Conservation (phyloP, 2,113 vertebrate species). For the Tachysurus fulvidraco region DNA sequence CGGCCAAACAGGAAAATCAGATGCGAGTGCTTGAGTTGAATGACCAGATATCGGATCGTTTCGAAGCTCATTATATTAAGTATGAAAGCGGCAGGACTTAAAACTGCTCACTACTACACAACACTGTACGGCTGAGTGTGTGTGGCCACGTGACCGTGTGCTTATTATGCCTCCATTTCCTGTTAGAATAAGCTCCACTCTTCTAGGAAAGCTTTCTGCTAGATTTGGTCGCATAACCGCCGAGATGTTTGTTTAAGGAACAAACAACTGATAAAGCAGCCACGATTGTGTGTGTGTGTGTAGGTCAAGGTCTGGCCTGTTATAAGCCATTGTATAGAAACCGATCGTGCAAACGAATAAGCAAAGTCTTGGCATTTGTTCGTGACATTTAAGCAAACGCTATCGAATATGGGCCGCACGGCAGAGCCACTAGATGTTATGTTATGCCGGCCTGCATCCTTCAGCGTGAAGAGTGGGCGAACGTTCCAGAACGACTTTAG, state of each 20-base stretch:
- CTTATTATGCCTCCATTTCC: not conserved
- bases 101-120: no score
- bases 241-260: no score
- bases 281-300: not conserved
- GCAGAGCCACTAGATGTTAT: conserved; percentile 46
- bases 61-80: not conserved
- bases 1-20: not conserved
- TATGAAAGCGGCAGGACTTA: no score
- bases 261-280: not conserved
- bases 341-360: not conserved
- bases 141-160: not conserved
- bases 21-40: not conserved
- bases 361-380: conserved; percentile 28
- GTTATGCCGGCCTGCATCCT: conserved; percentile 47
- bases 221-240: not conserved
- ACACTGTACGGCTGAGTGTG: not conserved
- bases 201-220: not conserved
- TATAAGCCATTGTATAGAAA: conserved; percentile 36
- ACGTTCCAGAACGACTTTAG: conserved; percentile 16
- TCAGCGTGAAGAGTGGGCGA: conserved; percentile 30
- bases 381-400: conserved; percentile 67
- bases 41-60: not conserved
- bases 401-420: conserved; percentile 62
- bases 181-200: not conserved
- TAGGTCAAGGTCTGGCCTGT: conserved; percentile 51